Conservation (phyloP, 37 sponge, comb jelly and placozoan genomes). For the Aphrocallistes beatrix region DNA sequence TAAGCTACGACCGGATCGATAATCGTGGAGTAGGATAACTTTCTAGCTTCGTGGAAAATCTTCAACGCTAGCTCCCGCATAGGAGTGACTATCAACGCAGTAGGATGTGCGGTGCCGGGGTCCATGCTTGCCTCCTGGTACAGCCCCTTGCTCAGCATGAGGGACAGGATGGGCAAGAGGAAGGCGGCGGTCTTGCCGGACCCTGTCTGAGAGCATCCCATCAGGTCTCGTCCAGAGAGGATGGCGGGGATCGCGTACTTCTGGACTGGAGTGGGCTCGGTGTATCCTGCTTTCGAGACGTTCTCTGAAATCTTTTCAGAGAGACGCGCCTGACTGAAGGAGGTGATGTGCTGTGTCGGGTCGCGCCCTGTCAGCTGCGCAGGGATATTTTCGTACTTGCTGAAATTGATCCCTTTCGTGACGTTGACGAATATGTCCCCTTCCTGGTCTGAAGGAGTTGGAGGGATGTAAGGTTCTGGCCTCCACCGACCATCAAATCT, state of each 20-base stretch:
- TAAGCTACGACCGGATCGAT: conserved; percentile 65
- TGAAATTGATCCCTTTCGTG: conserved; percentile 80
- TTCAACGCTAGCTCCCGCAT: conserved; percentile 83
- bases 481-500: background rate
- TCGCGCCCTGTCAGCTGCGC: conserved; percentile 68
- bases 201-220: conserved; percentile 96
- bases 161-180: conserved; percentile 70
- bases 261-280: conserved; percentile 83
- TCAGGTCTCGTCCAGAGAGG: conserved; percentile 59
- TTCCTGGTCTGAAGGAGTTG: conserved; percentile 65
- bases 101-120: conserved; percentile 38
- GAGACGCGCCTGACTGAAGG: conserved; percentile 52
- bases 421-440: conserved; percentile 48
- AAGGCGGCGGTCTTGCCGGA: conserved; percentile 95
- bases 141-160: conserved; percentile 38
- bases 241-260: conserved; percentile 79
- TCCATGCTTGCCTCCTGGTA: conserved; percentile 28
- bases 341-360: conserved; percentile 26
- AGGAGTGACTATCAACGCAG: conserved; percentile 75
- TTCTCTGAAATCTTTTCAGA: conserved; percentile 41
- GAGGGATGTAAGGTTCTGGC: conserved; percentile 71
- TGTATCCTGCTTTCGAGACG: conserved; percentile 43
- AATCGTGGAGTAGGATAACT: conserved; percentile 70
- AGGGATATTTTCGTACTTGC: conserved; percentile 75
- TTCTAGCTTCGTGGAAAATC: conserved; percentile 79